phyloP scores from a whole-genome alignment of 1,140 invertebrate genomes.

The Oscheius sp. region DNA sequence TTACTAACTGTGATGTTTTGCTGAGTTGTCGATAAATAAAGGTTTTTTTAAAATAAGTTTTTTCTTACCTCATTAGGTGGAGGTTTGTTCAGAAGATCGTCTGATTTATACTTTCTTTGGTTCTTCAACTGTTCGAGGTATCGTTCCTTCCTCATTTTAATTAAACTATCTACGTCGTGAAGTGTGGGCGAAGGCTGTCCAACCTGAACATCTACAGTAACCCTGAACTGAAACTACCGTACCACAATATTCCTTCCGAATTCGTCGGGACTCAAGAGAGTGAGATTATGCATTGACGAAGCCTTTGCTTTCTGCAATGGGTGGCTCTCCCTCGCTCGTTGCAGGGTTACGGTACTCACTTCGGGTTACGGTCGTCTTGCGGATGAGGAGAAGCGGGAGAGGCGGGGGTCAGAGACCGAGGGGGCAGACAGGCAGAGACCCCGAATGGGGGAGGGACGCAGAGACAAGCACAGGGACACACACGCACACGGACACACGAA shows the following conservation, averaged over 20 bases:
- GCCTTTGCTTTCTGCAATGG: constrained; percentile 13
- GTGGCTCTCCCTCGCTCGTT: neutral
- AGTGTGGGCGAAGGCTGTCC: constrained; percentile 2
- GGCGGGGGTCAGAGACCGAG: constrained; percentile 1
- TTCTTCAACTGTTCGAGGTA: constrained; percentile 21
- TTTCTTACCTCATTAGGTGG: constrained; percentile 15
- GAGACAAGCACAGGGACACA: constrained; percentile 15
- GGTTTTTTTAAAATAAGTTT: too few species aligned
- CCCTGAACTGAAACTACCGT: neutral
- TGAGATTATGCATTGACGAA: constrained; percentile 7
- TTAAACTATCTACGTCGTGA: constrained; percentile 12
- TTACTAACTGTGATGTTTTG: too few species aligned
- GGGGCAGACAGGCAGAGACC: neutral
- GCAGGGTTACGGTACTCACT: neutral
- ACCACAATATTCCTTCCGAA: constrained; percentile 3
- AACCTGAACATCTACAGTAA: neutral
- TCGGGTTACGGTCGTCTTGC: neutral
- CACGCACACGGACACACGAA: constrained; percentile 25
- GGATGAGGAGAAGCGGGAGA: neutral
- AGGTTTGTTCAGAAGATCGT: constrained; percentile 1
- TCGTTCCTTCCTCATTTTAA: constrained; percentile 24
- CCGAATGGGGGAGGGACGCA: neutral
- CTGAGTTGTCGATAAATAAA: too few species aligned
- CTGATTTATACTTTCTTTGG: neutral
- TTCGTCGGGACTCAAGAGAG: neutral